Evolutionary conservation across 2,113 vertebrate species (phyloP).

Genomic region (Elephantulus edwardii): DNA sequence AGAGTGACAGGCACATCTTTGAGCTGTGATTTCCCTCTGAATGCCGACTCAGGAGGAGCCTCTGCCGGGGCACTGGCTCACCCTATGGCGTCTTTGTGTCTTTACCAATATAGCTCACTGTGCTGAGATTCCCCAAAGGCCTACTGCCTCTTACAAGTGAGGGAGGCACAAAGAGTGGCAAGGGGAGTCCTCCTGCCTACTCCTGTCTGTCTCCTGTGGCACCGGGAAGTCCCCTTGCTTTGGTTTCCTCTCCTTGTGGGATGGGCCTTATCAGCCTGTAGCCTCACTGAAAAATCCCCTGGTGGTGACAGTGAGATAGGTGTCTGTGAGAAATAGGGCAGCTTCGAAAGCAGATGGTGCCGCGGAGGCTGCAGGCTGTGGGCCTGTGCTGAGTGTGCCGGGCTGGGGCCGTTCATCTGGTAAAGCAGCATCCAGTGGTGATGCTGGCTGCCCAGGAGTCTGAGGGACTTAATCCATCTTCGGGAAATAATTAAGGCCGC

Average conservation of each 20-base stretch:
- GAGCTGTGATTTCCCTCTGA: not conserved
- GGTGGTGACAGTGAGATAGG: slow-evolving; percentile 19
- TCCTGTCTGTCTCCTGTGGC: not conserved
- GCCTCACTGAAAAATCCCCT: slow-evolving; percentile 70
- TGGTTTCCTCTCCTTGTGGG: slow-evolving; percentile 65
- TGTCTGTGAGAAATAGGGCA: slow-evolving; percentile 44
- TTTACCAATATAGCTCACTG: not conserved
- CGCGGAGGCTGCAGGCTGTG: not conserved
- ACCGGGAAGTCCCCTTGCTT: slow-evolving; percentile 68
- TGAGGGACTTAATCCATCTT: not conserved
- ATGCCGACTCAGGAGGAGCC: not conserved
- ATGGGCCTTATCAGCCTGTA: slow-evolving; percentile 12
- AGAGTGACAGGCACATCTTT: not conserved
- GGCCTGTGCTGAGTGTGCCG: not conserved
- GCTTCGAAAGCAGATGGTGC: not conserved
- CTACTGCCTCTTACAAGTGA: not conserved
- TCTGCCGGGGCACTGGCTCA: not conserved
- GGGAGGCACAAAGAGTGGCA: not conserved
- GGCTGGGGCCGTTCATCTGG: not conserved
- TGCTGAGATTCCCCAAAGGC: not conserved
- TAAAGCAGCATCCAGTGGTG: not conserved
- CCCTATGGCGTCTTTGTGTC: not conserved
- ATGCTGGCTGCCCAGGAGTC: not conserved
- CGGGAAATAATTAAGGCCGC: not conserved
- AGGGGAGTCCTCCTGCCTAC: slow-evolving; percentile 43